Base-by-base conservation (phyloP, 2,113 vertebrate species). In the Aspidoscelis tigris region DNA sequence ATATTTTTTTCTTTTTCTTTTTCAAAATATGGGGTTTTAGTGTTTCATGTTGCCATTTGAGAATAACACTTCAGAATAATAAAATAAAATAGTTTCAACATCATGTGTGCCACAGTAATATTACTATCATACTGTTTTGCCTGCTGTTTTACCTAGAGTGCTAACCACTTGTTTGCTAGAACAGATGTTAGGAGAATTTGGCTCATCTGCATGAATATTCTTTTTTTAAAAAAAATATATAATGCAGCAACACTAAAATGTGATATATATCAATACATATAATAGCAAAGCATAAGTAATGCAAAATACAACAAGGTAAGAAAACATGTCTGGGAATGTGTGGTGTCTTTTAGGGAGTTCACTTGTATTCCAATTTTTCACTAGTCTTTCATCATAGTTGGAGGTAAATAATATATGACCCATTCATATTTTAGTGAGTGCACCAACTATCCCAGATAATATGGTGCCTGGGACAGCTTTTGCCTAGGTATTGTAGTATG, bases 21-120 rank as follows among this genome's bases (percentile, higher is more conserved):
- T 61, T 18, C 58, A 86, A 88, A 75, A 81, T 90, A 85, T 61
- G 74, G 88, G 86, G 76, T 24, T 26, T 24, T 86, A 88, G 84
- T 84, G 64, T 24, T 26, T 70, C 21, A 43, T 5, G 65, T 14
- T 47, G 22, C 0, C 9, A 64, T 5, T 58, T 61, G 50, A 89
- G 82, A 64, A 77, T 20, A 16, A 64, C 86, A 7, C 26, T 58
- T 74, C 44, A 33, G 2, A 20, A n/a, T 16, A 24, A 10, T 50
- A 12, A 12, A 50, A 20, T 61, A 69, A 80, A 39, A 79, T n/a
- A 24, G n/a, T 1, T 75, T 16, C 41, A n/a, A 16, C 66, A 61
- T 1, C 50, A 84, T 77, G 5, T 61, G 24, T 43, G n/a, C 47
- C 39, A 41, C 20, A 55, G 50, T 71, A 81, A 72, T 43, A 58